Percentiles rank a stretch among this genome's conserved stretches.
Conservation (phyloP, 35 echinoderm and acorn worm species). For the Apostichopus californicus region DNA sequence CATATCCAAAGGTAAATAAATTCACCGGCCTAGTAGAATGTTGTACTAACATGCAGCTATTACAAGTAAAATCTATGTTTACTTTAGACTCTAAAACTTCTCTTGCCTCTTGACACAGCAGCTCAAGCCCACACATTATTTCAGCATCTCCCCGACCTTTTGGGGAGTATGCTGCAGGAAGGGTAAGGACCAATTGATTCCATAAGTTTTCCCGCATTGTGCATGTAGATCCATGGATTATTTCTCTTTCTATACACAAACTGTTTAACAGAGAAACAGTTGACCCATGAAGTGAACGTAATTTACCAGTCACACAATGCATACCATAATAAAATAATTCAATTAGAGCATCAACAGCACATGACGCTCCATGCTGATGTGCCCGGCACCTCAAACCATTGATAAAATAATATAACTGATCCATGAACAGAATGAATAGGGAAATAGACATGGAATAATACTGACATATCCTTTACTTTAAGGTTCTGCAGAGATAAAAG, state of each 20-base stretch:
- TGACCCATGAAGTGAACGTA: background rate
- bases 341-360: constrained; percentile 9
- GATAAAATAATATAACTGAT: background rate
- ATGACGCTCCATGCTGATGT: constrained; percentile 18
- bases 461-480: constrained; percentile 10
- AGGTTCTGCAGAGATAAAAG: too few relatives aligned
- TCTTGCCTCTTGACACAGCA: background rate
- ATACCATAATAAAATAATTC: constrained; percentile 20
- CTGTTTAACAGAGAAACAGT: constrained; percentile 8
- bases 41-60: background rate
- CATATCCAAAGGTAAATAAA: constrained; percentile 11
- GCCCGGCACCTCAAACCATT: constrained; percentile 12
- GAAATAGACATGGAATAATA: constrained; percentile 2
- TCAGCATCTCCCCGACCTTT: constrained; percentile 21
- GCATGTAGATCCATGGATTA: background rate
- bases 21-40: background rate
- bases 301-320: background rate
- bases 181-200: background rate
- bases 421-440: background rate
- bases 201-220: constrained; percentile 5
- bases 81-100: constrained; percentile 14
- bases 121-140: constrained; percentile 17
- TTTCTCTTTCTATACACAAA: background rate
- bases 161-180: constrained; percentile 7
- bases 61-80: background rate